These are phyloP conservation scores for Gasteruption jaculator DNA, from an alignment of 2,888 invertebrate species.

Conservation along the genomic window DNA sequence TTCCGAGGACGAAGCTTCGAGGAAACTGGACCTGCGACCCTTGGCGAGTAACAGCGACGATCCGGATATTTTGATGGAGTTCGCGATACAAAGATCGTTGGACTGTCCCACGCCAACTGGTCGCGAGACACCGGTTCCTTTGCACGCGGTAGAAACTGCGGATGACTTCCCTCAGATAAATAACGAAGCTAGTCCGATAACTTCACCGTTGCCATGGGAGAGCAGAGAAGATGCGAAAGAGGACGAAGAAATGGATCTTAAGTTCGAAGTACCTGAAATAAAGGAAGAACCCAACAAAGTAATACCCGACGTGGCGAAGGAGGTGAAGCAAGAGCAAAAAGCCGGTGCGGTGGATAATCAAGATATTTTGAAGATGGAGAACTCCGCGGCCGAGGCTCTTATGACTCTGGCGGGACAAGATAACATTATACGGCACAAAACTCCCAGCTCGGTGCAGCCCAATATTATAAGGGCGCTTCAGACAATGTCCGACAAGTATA, in stretches of 20 bases:
- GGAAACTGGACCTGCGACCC: conserved; percentile 34
- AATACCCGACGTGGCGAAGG: conserved; percentile 6
- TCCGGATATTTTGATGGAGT: conserved; percentile 45
- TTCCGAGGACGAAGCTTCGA: conserved; percentile 30
- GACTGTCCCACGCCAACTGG: conserved; percentile 43
- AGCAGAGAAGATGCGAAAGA: conserved; percentile 25
- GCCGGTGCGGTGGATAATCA: conserved; percentile 23
- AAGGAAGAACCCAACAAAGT: conserved; percentile 10
- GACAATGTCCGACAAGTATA: conserved; percentile 42
- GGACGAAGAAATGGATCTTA: conserved; percentile 8
- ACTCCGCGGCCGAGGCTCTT: conserved; percentile 46
- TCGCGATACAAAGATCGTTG: conserved; percentile 44
- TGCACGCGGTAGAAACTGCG: conserved; percentile 29
- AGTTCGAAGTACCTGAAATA: conserved; percentile 11
- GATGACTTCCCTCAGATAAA: conserved; percentile 42
- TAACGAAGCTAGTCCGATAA: conserved; percentile 34
- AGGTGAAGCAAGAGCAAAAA: conserved; percentile 15
- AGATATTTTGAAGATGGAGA: conserved; percentile 47
- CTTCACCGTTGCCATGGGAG: conserved; percentile 26
- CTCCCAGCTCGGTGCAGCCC: conserved; percentile 38
- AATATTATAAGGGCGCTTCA: conserved; percentile 46
- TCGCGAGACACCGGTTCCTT: conserved; percentile 40
- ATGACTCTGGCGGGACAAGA: conserved; percentile 45
- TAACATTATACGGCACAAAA: conserved; percentile 40
- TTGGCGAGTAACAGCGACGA: conserved; percentile 43